Evolutionary conservation across 2,888 invertebrate species (phyloP), one percentile per base, ranked within the genome.

Genomic region (Drosophila nr. perissopoda): DNA sequence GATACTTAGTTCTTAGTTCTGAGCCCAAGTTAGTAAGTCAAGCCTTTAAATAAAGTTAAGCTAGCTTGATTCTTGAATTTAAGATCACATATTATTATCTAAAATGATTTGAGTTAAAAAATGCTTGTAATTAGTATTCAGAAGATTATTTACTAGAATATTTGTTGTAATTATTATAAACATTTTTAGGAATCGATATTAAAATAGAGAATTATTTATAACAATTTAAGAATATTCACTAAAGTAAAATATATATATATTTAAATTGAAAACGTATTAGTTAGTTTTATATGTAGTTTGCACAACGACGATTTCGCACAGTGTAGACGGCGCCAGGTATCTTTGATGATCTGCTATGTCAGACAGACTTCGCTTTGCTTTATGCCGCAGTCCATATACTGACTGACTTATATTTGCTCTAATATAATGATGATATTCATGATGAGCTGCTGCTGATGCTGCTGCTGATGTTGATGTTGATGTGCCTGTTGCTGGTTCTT

Each of bases 281-380:
- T n/a, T n/a, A 0, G 7, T 13, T 31, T n/a, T n/a, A 0, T 13
- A 21, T 16, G n/a, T 21, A 13, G n/a, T 7, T 51, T n/a, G 5
- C 3, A 7, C 4, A 21, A 21, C 21, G 21, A n/a, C 25, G 3
- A 46, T 54, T 38, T 13, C 2, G 25, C 36, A 0, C 6, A 27
- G 54, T 38, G 54, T 18, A 18, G 13, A 25, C 29, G 38, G 25
- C 40, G 16, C 31, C 42, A 58, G 38, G 57, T 72, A 87, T 82
- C 79, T 68, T 81, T 82, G 77, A 72, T 76, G 56, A 48, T 67
- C 63, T 66, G 70, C 36, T 52, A 56, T 48, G 46, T 49, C 42
- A 34, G 61, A 46, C 16, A n/a, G 13, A 29, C 29, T 49, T 13
- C 5, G 62, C 60, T 57, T 70, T 61, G 51, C 63, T 58, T 29